Percentiles rank a stretch among this genome's conserved stretches.
Evolutionary conservation across 2,797 vertebrate genomes (phyloP).

Genomic region (Melanogrammus aeglefinus): DNA sequence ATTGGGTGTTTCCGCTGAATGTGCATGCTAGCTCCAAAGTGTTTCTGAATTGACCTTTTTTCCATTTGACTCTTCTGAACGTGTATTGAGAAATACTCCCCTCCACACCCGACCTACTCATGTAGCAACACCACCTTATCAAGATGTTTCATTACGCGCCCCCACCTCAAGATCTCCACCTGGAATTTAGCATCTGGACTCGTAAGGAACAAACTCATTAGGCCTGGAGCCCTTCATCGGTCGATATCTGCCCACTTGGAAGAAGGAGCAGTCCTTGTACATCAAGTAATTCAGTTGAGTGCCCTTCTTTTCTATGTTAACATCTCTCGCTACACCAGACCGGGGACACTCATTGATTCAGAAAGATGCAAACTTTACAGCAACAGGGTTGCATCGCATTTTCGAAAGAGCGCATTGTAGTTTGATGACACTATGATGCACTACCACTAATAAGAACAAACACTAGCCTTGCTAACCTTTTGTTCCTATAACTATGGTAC

Average conservation of each 20-base stretch:
- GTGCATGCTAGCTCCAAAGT: background rate
- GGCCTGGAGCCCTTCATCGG: background rate
- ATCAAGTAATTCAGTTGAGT: background rate
- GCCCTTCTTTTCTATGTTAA: background rate
- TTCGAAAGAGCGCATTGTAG: background rate
- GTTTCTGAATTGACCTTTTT: no score
- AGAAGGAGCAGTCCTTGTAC: background rate
- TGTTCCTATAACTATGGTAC: background rate
- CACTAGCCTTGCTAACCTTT: background rate
- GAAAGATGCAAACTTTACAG: background rate
- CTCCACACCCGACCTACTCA: background rate
- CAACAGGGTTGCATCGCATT: background rate
- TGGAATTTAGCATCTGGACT: background rate
- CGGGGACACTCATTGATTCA: background rate
- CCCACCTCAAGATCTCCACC: background rate
- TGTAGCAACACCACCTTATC: background rate
- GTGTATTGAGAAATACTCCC: background rate
- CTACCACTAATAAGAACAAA: background rate
- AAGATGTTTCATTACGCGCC: background rate
- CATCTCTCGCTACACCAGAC: background rate
- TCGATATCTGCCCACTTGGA: background rate
- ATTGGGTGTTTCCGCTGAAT: background rate
- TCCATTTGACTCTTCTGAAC: background rate
- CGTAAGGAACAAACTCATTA: constrained; percentile 1
- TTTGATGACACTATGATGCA: background rate